Base-by-base conservation (phyloP, 2,888 invertebrate species). In the Melinaea menophilus region DNA sequence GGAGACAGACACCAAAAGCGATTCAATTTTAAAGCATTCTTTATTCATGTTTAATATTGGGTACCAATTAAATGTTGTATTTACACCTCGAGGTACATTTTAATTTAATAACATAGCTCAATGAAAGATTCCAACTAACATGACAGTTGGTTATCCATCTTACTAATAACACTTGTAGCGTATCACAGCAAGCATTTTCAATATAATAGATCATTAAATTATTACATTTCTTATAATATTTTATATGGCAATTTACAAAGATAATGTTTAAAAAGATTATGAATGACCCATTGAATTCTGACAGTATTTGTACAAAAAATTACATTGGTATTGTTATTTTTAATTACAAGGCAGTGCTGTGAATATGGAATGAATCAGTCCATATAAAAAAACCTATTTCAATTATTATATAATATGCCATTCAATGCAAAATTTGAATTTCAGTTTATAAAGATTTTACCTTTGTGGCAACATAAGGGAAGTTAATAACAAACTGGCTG, bases 141-240 rank as follows among this genome's bases (percentile, higher is more conserved):
- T 46, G 31, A 46, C 57, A 57, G 22, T 48, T 64, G 58, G 61
- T 37, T 60, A 63, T 58, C 64, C 65, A 67, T 57, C 62, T 64
- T 58, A 61, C 55, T 51, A 51, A 69, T 62, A 67, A 69, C 68
- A 71, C 71, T 71, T 70, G 70, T 73, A 70, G 71, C 71, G 70
- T 76, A 76, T 76, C 76, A 76, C 76, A 76, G 76, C 72, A 73
- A 74, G 69, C 70, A 73, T 72, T 66, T 71, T 65, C 68, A 70
- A 72, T 72, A 70, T 68, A 70, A 70, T 65, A 65, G 47, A 65
- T 57, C 48, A 47, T 37, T 55, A 56, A 59, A 37, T 33, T 46
- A 33, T 9, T 37, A 22, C 58, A 61, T 9, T 41, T 41, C 57
- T 45, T 57, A 55, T 46, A 56, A 41, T 59, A 57, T 11, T 31